Base-by-base conservation (phyloP, 35 echinoderm and acorn worm species). In the Amphiura filiformis region DNA sequence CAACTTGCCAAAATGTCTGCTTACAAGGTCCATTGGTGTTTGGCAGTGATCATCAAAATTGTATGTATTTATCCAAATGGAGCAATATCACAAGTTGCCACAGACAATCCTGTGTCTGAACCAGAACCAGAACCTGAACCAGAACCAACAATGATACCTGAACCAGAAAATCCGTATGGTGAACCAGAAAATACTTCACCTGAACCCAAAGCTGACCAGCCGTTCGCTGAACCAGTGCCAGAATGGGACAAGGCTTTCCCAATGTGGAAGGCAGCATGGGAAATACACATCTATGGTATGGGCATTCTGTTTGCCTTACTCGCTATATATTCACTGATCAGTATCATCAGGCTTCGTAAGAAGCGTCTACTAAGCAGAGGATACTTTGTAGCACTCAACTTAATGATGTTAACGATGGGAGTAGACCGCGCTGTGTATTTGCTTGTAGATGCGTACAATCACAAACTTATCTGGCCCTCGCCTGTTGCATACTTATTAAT, bases 211-310 rank as follows among this genome's bases (percentile, higher is more conserved):
- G 78, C 84, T 20, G 28, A 76, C 11, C 80, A 75, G 0, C 75
- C 92, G 36, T 97, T 93, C 90, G 96, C 93, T 57, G 96, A 99
- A 39, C 96, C 96, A 22, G 90, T 92, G 28, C 96, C 96, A 56
- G 49, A 90, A 26, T 94, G 92, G 92, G 39, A 92, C 0, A 39
- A 84, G 38, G 96, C 96, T 26, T 56, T 89, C 9, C 79, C 75
- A 0, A 3, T 39, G 26, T 99, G 88, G 57, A 90, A 88, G 0
- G 39, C 34, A 75, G 88, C 86, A 1, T 99, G 96, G 96, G 33
- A 80, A 9, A 86, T 99, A 52, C 96, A 99, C 88, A 94, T 94
- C 56, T 99, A 99, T 49, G 85, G 91, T 31, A 76, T 90, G 13
- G 96, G 92, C 0, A 31, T 76, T 5, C 37, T 94, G 1, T 99